Evolutionary conservation across 1,140 invertebrate species (phyloP), one percentile per base, ranked within the genome.

Genomic region (Zelostemma sp.): DNA sequence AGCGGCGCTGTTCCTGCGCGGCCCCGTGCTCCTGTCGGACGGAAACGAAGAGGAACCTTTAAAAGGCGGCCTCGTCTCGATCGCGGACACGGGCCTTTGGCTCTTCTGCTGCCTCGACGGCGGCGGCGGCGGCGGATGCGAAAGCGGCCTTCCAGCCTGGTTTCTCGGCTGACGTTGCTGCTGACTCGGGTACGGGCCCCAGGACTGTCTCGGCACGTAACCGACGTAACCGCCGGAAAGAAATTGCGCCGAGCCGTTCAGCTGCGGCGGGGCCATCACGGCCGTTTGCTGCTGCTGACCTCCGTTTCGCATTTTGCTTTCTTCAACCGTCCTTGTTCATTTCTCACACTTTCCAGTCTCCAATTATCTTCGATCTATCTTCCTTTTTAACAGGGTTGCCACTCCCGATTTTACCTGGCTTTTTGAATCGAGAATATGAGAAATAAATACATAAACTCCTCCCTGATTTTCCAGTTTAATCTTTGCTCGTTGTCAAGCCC

Each of bases 241-340:
- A 71, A 85, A 85, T 60, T 83, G 83, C 58, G 80, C 77, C 58
- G 83, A 83, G 51, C 82, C 83, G 76, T 85, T 85, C 38, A 85
- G 73, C 68, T 80, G 76, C 76, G 83, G 83, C 76, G 83, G 83
- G 51, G 82, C 70, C 81, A 84, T 83, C 51, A 84, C 82, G 59
- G 80, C 83, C 60, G 82, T 82, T 75, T 83, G 80, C 58, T 84
- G 83, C 57, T 74, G 73, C 63, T 84, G 80, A 43, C 74, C 77
- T 54, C 82, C 82, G 83, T 84, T 84, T 74, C 83, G 77, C 82
- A 84, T 84, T 64, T 75, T 77, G 66, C 56, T 47, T 51, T 46
- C 25, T 53, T 38, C 45, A 18, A 28, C 49, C 40, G 14, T 5
- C 63, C 33, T 17, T 51, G 21, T 25, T 25, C 21, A 25, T 25